phyloP scores from a whole-genome alignment of 2,797 vertebrate genomes.

The Arremon brunneinucha region DNA sequence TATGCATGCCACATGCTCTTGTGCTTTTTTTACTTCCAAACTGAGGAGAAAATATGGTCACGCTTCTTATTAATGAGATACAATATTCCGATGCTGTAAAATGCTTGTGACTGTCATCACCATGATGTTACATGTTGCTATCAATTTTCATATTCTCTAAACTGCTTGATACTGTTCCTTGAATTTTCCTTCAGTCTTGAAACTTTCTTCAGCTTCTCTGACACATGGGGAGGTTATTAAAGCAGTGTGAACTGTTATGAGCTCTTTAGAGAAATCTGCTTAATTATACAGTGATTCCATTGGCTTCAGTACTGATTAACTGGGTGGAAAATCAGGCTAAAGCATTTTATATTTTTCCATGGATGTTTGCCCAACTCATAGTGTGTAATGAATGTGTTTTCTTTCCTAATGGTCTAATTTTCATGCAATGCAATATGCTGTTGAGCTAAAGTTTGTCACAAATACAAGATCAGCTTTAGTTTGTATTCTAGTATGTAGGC shows the following conservation, averaged over 20 bases:
- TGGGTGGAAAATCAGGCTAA: constrained; percentile 66
- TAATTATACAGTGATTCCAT: constrained; percentile 49
- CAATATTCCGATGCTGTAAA: constrained; percentile 34
- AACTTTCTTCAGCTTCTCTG: neutral
- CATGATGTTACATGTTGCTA: neutral
- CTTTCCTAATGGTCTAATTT: constrained; percentile 3
- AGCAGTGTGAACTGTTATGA: constrained; percentile 42
- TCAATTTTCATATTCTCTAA: neutral
- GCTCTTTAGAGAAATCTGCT: constrained; percentile 45
- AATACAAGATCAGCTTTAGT: neutral
- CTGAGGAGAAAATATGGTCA: constrained; percentile 25
- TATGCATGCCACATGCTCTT: constrained; percentile 29
- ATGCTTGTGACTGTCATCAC: neutral
- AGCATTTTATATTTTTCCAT: constrained; percentile 62
- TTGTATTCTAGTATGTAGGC: neutral
- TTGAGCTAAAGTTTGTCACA: neutral
- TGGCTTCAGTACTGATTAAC: constrained; percentile 63
- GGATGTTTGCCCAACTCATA: constrained; percentile 38
- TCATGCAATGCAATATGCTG: neutral
- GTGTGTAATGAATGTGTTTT: constrained; percentile 46
- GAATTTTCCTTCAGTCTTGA: neutral
- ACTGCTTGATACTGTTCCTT: neutral
- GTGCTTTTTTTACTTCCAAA: constrained; percentile 46
- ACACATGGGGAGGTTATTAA: constrained; percentile 31
- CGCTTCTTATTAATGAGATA: constrained; percentile 33